Conservation (phyloP, 2,113 vertebrate genomes). For the Mixornis gularis region DNA sequence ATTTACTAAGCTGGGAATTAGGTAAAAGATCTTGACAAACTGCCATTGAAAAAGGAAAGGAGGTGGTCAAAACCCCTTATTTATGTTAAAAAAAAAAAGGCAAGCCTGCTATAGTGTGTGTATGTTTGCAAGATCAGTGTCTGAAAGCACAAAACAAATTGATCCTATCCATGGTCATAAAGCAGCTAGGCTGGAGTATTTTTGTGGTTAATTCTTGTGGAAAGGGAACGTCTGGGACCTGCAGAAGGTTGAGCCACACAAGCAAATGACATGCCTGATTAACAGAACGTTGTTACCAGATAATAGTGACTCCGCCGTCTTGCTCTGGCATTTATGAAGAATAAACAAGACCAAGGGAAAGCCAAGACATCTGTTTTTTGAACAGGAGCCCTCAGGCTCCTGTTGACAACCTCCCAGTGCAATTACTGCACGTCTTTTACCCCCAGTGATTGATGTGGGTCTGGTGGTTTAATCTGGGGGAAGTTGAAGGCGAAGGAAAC, state of each 20-base stretch:
- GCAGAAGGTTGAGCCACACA: slow-evolving; percentile 23
- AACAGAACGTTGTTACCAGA: neutral
- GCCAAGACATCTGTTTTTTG: slow-evolving; percentile 20
- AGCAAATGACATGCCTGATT: slow-evolving; percentile 31
- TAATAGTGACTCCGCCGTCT: slow-evolving; percentile 21
- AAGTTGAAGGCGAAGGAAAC: neutral
- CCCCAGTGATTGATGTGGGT: neutral
- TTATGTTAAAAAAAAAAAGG: neutral
- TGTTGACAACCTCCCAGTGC: slow-evolving; percentile 4
- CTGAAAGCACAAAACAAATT: slow-evolving; percentile 2
- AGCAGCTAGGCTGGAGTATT: neutral
- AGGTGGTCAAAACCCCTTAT: neutral
- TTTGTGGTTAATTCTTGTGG: slow-evolving; percentile 22
- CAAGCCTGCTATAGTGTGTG: neutral
- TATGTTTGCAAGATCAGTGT: neutral
- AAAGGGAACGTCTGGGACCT: neutral
- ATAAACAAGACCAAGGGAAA: slow-evolving; percentile 31
- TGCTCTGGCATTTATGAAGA: slow-evolving; percentile 41
- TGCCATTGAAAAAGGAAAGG: neutral
- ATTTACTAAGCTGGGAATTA: neutral
- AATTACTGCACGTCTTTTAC: neutral
- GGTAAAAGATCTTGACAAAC: neutral
- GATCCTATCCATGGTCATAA: neutral
- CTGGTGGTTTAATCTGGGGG: neutral
- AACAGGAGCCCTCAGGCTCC: neutral